Conservation (phyloP, 2,113 vertebrate species). For the Acinonyx jubatus region DNA sequence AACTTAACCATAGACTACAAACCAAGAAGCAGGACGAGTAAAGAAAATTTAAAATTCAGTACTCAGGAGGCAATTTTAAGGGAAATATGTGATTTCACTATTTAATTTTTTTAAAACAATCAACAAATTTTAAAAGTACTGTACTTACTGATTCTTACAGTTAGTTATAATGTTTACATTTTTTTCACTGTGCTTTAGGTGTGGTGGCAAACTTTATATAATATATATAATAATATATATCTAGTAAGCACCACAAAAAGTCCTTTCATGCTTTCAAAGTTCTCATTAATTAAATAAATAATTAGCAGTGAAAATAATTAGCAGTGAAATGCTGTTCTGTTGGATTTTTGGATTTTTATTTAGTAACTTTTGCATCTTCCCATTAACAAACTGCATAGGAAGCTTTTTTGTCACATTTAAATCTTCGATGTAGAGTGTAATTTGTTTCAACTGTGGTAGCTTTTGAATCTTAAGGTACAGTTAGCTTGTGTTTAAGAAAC, state of each 20-base stretch:
- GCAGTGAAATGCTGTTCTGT: constrained; percentile 80
- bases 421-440: constrained; percentile 66
- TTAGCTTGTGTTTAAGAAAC: constrained; percentile 69
- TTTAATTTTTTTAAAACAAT: constrained; percentile 79
- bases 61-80: constrained; percentile 80
- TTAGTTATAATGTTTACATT: constrained; percentile 77
- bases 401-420: constrained; percentile 82
- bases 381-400: constrained; percentile 80
- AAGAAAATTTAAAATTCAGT: constrained; percentile 77
- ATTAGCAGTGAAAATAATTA: constrained; percentile 73
- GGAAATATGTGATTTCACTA: constrained; percentile 73
- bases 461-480: constrained; percentile 66
- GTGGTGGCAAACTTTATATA: constrained; percentile 80
- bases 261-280: constrained; percentile 80
- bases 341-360: constrained; percentile 70
- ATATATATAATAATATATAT: constrained; percentile 45
- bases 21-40: constrained; percentile 78
- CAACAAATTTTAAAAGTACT: constrained; percentile 78
- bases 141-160: constrained; percentile 71
- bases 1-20: constrained; percentile 78
- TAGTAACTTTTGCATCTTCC: constrained; percentile 81
- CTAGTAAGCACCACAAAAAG: constrained; percentile 75
- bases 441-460: constrained; percentile 67
- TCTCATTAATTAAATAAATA: constrained; percentile 75
- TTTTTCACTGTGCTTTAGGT: constrained; percentile 81